Conservation (phyloP, 2,113 vertebrate genomes). For the Salvator merianae region DNA sequence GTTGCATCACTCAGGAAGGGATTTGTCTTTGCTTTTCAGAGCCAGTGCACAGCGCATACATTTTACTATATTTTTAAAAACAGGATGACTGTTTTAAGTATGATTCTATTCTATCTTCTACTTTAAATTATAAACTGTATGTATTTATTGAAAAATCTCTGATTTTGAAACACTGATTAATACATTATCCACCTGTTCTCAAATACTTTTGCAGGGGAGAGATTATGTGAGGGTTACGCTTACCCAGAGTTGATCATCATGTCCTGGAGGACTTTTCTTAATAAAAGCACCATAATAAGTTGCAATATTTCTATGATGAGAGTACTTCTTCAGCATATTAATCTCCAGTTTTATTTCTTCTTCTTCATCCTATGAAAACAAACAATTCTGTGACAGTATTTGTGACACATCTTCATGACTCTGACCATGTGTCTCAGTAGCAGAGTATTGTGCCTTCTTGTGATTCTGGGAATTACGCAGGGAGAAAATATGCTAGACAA, state of each 20-base stretch:
- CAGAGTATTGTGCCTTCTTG: background rate
- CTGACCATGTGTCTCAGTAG: background rate
- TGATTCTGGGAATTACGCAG: background rate
- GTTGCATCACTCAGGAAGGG: too few relatives aligned
- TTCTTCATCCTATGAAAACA: slow-evolving; percentile 88
- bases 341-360: slow-evolving; percentile 99
- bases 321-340: slow-evolving; percentile 99
- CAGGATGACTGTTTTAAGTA: too few relatives aligned
- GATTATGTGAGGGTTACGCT: slow-evolving; percentile 47
- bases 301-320: slow-evolving; percentile 98
- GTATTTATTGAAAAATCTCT: too few relatives aligned
- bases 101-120: too few relatives aligned
- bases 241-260: slow-evolving; percentile 98
- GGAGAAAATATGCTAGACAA: background rate
- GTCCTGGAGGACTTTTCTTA: slow-evolving; percentile 97
- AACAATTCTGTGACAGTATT: background rate
- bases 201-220: background rate
- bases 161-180: too few relatives aligned
- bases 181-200: slow-evolving; percentile 13
- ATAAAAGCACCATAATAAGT: slow-evolving; percentile 99
- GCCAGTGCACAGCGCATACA: too few relatives aligned
- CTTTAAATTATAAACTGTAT: too few relatives aligned
- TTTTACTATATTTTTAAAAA: too few relatives aligned
- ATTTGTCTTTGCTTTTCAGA: too few relatives aligned
- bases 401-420: background rate